These are phyloP conservation scores for Monopterus albus DNA, from an alignment of 2,113 vertebrate species.

Conservation along the genomic window DNA sequence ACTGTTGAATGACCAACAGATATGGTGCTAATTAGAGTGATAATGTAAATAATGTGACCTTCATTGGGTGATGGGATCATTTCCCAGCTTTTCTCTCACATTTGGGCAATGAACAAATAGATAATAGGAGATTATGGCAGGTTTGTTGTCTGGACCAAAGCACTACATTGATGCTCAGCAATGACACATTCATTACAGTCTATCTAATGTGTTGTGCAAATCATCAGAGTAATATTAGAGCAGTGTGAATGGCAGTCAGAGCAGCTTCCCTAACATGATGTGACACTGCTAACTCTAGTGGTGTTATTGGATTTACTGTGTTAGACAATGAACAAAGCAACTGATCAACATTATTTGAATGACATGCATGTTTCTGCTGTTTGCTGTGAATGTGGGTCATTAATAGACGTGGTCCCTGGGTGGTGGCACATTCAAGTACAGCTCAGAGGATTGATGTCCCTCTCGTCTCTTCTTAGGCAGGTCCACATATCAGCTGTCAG, in stretches of 20 bases:
- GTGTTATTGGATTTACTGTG: constrained; percentile 18
- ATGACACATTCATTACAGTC: constrained; percentile 7
- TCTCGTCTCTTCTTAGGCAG: background rate
- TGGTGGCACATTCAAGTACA: background rate
- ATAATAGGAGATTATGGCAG: background rate
- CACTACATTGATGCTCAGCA: background rate
- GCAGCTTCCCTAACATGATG: constrained; percentile 2
- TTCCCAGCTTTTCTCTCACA: background rate
- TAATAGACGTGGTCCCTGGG: background rate
- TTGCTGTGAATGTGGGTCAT: constrained; percentile 3
- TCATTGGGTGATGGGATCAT: background rate
- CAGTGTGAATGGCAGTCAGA: constrained; percentile 36
- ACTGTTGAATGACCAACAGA: background rate
- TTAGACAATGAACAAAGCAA: constrained; percentile 20
- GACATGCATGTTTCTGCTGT: background rate
- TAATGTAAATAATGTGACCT: background rate
- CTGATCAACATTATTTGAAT: constrained; percentile 24
- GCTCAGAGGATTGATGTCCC: background rate
- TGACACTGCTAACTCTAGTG: background rate
- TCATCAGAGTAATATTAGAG: constrained; percentile 22
- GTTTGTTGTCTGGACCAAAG: background rate
- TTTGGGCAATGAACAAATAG: too few species aligned
- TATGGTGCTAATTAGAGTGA: background rate
- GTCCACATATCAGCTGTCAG: constrained; percentile 19
- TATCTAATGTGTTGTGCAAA: constrained; percentile 14